Evolutionary conservation across 2,797 vertebrate genomes (phyloP), one percentile per base, ranked within the genome.

Genomic region (Catostomus latipinnis): DNA sequence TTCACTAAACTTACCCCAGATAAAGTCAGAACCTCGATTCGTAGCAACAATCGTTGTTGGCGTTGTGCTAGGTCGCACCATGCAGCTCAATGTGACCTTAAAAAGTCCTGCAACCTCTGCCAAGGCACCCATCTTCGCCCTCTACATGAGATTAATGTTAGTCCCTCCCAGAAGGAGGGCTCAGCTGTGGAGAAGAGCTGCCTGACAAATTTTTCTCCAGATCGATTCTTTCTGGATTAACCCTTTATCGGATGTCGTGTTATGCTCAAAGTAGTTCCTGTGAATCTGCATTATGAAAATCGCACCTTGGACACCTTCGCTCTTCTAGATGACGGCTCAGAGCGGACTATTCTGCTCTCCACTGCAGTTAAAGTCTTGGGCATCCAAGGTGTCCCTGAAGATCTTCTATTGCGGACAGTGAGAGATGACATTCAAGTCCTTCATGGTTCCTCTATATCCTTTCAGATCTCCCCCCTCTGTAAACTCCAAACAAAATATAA

Each of bases 41-140:
- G 46, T 4, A 34, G 12, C 3, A 77, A 77, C 16, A 54, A 22
- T 1, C 4, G 14, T 3, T 67, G 74, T 50, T 76, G 74, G 61
- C 18, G 34, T 22, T 66, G 74, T 8, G 16, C 46, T 0, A 11
- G 74, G n/a, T 2, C 11, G 0, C 74, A 76, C 9, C 49, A 70
- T 6, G 6, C 48, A 16, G 67, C 49, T 18, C 67, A 22, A 49
- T 53, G 67, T 22, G 49, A 48, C 13, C 74, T 76, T 1, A 67
- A 65, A 43, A 76, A 57, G 50, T 50, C 74, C 34, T 76, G 74
- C 34, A 76, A 76, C 49, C 13, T 68, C 18, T 76, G 74, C 10
- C 62, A 76, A 6, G 52, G 52, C 8, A 65, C 3, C 6, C 52
- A 68, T 18, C 18, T 76, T 1, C 18, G 7, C 10, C 14, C 34